Base-by-base conservation (phyloP, 2,113 vertebrate species). In the Sinocyclocheilus anophthalmus region DNA sequence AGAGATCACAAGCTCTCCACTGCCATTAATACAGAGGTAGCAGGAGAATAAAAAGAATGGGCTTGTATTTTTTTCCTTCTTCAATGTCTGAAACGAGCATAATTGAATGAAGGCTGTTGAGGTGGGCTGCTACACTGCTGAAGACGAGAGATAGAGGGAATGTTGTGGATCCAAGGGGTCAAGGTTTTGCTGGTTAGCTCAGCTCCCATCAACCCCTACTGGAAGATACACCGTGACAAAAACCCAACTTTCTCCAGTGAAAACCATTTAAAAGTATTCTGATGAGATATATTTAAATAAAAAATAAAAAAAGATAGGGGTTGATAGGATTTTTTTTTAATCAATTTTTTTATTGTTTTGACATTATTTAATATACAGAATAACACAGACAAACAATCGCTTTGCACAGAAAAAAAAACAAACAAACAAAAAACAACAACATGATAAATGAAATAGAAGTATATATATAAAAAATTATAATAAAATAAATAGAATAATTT, bases 71-170 rank as follows among this genome's bases (percentile, higher is more conserved):
- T 83, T 53, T 63, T 45, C 73, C 45, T 84, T 50, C 70, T 77
- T 75, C 59, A 11, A 75, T 79, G 57, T 20, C 63, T 70, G 63
- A 87, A 85, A 85, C 75, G 63, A 87, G 50, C 80, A 87, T 90
- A 88, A 90, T 86, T 85, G 88, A 87, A 91, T 89, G 87, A 88
- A 76, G 72, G 76, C 81, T 76, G 82, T 76, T 87, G 87, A 69
- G 87, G 77, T 75, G 59, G 85, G 84, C 83, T 88, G 83, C 85
- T 86, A 84, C 83, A 85, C 84, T 84, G 81, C 67, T 16, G 76
- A 20, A 77, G 59, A 79, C 18, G 39, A 81, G 55, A 78, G 9
- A 72, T 33, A 77, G 16, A 55, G n/a, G n/a, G 42, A 13, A 77
- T 76, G 81, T 2, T 76, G 42, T 48, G 6, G 42, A 26, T 67